phyloP scores from a whole-genome alignment of 2,113 vertebrate genomes.

The Scartelaos histophorus region DNA sequence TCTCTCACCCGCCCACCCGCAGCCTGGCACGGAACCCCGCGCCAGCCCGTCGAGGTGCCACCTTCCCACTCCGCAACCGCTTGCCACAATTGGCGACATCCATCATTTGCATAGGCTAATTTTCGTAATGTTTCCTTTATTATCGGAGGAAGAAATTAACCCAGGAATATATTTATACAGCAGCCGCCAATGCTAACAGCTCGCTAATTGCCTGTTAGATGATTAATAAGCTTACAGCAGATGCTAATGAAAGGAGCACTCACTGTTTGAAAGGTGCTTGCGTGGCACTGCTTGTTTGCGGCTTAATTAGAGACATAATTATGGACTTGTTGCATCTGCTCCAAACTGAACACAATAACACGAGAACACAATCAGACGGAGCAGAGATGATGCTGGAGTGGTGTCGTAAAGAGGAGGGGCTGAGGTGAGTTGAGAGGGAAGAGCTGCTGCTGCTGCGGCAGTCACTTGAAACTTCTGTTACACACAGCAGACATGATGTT shows the following conservation, averaged over 20 bases:
- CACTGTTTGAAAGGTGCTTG: constrained; percentile 96
- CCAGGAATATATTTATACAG: constrained; percentile 99
- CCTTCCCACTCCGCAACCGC: constrained; percentile 70
- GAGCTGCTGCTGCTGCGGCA: background rate
- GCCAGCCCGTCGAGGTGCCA: constrained; percentile 57
- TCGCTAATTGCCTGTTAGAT: constrained; percentile 99
- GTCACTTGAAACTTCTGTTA: too few species aligned
- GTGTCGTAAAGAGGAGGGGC: constrained; percentile 51
- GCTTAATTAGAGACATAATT: constrained; percentile 98
- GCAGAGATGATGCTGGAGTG: constrained; percentile 74
- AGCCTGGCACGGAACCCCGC: constrained; percentile 48
- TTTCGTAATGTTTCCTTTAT: constrained; percentile 99
- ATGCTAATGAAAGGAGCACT: constrained; percentile 97
- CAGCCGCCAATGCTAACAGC: constrained; percentile 97
- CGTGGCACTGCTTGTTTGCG: constrained; percentile 85
- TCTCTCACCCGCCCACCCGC: constrained; percentile 56
- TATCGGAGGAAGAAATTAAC: constrained; percentile 99
- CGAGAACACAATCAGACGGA: constrained; percentile 80
- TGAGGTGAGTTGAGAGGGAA: constrained; percentile 8
- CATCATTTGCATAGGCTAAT: constrained; percentile 98
- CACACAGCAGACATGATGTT: too few species aligned
- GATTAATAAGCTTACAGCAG: constrained; percentile 99
- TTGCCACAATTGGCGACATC: constrained; percentile 88
- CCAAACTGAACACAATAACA: constrained; percentile 88
- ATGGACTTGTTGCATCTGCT: constrained; percentile 97